These are phyloP conservation scores for Drosophila siamana DNA, from an alignment of 2,888 invertebrate species.

Conservation along the genomic window DNA sequence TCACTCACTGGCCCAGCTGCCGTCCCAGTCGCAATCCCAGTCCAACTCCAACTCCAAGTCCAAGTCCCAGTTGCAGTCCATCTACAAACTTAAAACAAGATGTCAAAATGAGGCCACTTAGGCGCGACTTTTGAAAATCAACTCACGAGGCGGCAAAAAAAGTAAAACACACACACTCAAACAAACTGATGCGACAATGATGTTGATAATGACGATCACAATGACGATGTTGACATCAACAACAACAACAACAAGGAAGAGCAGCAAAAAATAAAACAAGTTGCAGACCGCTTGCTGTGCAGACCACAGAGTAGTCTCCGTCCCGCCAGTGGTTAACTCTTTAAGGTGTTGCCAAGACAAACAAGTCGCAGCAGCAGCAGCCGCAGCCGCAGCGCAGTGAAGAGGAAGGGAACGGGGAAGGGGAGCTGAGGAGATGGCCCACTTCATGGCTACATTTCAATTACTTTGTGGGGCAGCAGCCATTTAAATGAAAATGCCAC, in stretches of 20 bases:
- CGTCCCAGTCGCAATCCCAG: slow-evolving; percentile 7
- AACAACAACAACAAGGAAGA: slow-evolving; percentile 2
- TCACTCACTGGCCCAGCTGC: slow-evolving; percentile 61
- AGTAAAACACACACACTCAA: slow-evolving; percentile 20
- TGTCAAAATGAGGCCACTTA: slow-evolving; percentile 80
- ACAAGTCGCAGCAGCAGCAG: slow-evolving; percentile 55
- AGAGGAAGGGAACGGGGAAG: neutral
- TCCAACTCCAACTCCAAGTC: slow-evolving; percentile 8
- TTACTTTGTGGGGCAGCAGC: slow-evolving; percentile 72
- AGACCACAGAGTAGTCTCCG: slow-evolving; percentile 45
- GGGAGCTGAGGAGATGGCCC: slow-evolving; percentile 39
- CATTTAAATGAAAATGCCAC: slow-evolving; percentile 80
- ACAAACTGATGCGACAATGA: slow-evolving; percentile 48
- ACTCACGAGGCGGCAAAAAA: slow-evolving; percentile 61
- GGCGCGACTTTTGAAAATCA: slow-evolving; percentile 76
- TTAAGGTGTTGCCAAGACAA: slow-evolving; percentile 77
- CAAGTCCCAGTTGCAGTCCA: slow-evolving; percentile 13
- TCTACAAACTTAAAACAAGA: slow-evolving; percentile 58
- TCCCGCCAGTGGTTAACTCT: slow-evolving; percentile 62
- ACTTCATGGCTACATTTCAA: slow-evolving; percentile 72
- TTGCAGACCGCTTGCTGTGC: slow-evolving; percentile 71
- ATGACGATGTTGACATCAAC: slow-evolving; percentile 24
- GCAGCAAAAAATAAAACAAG: slow-evolving; percentile 29
- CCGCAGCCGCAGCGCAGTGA: neutral
- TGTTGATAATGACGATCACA: slow-evolving; percentile 30